A percentile compares a stretch with the other conserved stretches of the same genome.
Evolutionary conservation across 1,140 invertebrate species (phyloP).

Genomic region (Aphelenchoides fujianensis): DNA sequence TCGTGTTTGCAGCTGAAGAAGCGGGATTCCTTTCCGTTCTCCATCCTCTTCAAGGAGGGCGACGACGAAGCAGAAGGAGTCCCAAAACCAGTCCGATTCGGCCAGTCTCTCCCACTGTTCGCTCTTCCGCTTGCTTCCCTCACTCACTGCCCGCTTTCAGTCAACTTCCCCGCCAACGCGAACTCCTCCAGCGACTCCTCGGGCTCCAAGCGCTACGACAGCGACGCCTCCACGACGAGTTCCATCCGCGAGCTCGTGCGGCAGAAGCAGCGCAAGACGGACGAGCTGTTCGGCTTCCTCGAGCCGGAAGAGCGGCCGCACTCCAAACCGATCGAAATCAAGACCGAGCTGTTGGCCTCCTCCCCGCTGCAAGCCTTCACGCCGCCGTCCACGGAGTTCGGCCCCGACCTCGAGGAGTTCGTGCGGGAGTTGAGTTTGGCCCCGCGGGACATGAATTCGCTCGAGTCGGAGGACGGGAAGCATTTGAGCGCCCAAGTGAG

Average conservation of each 20-base stretch:
- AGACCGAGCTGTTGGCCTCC: neutral
- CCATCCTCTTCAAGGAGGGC: neutral
- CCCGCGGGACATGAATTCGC: conserved; percentile 7
- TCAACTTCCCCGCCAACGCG: neutral
- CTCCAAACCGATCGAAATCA: neutral
- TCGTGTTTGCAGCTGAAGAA: conserved; percentile 4
- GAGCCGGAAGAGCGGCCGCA: neutral
- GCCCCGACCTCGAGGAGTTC: conserved; percentile 4
- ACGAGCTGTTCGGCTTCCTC: conserved; percentile 17
- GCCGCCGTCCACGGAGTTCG: neutral
- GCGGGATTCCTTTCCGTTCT: conserved; percentile 12
- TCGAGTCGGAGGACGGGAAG: conserved; percentile 1
- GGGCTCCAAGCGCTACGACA: conserved; percentile 21
- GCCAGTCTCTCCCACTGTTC: neutral
- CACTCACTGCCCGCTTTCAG: neutral
- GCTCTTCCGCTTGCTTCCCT: neutral
- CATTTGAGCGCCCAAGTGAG: conserved; percentile 1
- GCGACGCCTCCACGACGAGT: conserved; percentile 3
- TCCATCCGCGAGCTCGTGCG: conserved; percentile 7
- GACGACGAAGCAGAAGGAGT: conserved; percentile 10
- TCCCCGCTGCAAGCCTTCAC: conserved; percentile 8
- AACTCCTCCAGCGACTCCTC: conserved; percentile 15
- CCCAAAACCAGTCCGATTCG: neutral
- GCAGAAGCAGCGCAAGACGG: conserved; percentile 12
- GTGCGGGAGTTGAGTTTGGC: conserved; percentile 4